Evolutionary conservation across 2,888 invertebrate species (phyloP).

Genomic region (Eupithecia pulchellata): DNA sequence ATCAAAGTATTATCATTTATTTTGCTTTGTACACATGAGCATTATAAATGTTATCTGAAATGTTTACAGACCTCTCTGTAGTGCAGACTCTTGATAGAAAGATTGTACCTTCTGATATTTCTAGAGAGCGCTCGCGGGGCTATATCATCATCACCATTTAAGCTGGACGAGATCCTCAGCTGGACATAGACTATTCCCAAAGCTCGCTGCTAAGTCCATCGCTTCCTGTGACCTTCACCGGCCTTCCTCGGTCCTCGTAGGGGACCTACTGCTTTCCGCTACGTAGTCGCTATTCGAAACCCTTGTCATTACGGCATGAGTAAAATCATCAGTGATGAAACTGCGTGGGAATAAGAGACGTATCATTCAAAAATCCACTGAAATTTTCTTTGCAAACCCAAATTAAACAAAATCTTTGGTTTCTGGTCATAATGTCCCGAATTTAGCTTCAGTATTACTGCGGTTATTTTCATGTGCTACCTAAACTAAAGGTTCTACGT

Average conservation of each 20-base stretch:
- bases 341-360: neutral
- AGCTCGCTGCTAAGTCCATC: neutral
- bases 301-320: neutral
- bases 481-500: conserved; percentile 1
- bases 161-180: neutral
- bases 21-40: neutral
- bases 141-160: neutral
- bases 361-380: neutral
- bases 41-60: neutral
- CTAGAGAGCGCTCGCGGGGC: neutral
- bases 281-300: neutral
- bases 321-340: neutral
- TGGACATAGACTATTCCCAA: neutral
- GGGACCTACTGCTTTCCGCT: neutral
- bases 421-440: neutral
- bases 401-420: neutral
- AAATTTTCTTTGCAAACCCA: neutral
- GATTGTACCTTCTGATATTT: neutral
- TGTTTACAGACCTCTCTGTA: neutral
- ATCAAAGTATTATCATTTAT: neutral
- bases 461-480: conserved; percentile 7
- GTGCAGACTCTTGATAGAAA: neutral
- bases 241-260: neutral
- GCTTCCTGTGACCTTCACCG: neutral
- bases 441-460: neutral